Base-by-base conservation (phyloP, 2,797 vertebrate species). In the Paedocypris micromegethes region DNA sequence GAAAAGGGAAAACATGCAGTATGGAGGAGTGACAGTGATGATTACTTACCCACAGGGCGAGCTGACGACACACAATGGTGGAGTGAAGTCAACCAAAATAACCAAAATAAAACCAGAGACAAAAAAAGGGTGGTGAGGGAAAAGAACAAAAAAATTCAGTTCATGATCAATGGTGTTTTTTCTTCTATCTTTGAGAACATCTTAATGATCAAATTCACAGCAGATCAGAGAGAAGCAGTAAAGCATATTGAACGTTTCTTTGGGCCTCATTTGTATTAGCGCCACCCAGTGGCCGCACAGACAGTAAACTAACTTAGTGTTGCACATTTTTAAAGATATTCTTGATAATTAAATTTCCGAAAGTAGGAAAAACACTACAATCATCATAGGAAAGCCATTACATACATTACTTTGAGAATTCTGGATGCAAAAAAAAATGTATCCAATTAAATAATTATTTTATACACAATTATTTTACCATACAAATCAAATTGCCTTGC, bases 11-110 rank as follows among this genome's bases (percentile, higher is more conserved):
- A 76, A 72, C 93, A 93, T 96, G 93, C 93, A 84, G 87, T 59
- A 93, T 88, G 88, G 79, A 75, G 62, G 88, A 91, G 86, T 88
- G 91, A 83, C 89, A 91, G 91, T 65, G 68, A 78, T 98, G 95
- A 88, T 86, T 96, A 98, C 97, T 99, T 98, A 99, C 97, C 97
- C 63, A 97, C 93, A 62, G 94, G 95, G 88, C 93, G 93, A 89
- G 92, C 97, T 98, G 94, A 89, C 93, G 90, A 97, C 91, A 95
- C 90, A 90, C 88, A 97, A 96, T 96, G 93, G 91, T 91, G 91
- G 90, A 91, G 93, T 95, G 92, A 91, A 89, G 90, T 92, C 48
- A 86, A 90, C 86, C 83, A 88, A 88, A 88, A 88, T 71, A 83
- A 7, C 78, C 49, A 68, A 67, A 37, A 80, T 42, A 75, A 66